Percentiles rank a stretch among this genome's conserved stretches.
Conservation (phyloP, 2,888 invertebrate genomes). For the Cephus sareptanus region DNA sequence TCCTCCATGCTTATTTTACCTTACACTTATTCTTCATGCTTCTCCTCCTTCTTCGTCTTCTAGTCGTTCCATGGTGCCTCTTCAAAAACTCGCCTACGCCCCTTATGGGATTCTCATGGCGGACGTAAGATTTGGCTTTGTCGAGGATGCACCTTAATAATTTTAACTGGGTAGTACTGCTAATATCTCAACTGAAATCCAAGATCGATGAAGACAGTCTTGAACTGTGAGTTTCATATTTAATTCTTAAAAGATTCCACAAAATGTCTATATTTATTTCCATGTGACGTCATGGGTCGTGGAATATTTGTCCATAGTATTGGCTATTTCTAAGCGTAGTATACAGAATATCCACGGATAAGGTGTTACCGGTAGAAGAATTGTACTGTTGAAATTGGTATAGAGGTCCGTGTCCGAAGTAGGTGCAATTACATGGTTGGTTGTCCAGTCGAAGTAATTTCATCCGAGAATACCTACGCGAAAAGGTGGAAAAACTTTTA, state of each 20-base stretch:
- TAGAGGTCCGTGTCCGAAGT: neutral
- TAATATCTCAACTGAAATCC: neutral
- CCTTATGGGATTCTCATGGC: neutral
- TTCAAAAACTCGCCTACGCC: conserved; percentile 38
- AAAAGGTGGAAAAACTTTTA: conserved; percentile 23
- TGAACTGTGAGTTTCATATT: neutral
- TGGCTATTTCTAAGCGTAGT: neutral
- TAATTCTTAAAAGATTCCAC: neutral
- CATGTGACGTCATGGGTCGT: neutral
- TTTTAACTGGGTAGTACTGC: neutral
- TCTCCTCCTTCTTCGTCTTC: conserved; percentile 35
- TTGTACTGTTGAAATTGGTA: neutral
- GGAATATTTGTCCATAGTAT: neutral
- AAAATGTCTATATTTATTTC: neutral
- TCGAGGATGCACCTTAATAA: neutral
- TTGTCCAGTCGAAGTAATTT: neutral
- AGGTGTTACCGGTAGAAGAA: neutral
- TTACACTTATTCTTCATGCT: conserved; percentile 22
- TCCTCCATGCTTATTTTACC: neutral
- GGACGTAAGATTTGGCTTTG: neutral
- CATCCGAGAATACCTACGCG: neutral
- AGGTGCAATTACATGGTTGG: neutral
- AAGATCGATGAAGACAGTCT: neutral
- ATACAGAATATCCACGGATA: neutral
- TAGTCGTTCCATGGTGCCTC: conserved; percentile 10